These are phyloP conservation scores for Barbus barbus DNA, from an alignment of 2,113 vertebrate species.

Conservation along the genomic window DNA sequence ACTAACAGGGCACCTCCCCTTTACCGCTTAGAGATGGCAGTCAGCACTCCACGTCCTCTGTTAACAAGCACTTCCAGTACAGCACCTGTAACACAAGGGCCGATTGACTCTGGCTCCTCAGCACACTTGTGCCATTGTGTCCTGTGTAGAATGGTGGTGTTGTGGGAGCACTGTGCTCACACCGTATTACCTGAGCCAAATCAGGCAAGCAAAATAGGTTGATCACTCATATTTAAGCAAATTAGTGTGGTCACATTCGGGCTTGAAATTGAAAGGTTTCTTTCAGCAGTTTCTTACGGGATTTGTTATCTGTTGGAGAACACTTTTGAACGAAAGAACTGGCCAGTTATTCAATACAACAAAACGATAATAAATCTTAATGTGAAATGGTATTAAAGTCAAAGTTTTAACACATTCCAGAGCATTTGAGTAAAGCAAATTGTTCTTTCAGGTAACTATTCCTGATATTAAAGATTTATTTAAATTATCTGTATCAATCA, in stretches of 20 bases:
- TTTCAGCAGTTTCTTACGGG: constrained; percentile 27
- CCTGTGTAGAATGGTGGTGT: constrained; percentile 57
- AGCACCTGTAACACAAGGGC: constrained; percentile 40
- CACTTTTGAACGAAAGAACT: neutral
- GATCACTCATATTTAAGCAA: constrained; percentile 54
- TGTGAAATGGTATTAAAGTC: neutral
- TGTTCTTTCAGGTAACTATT: too few species aligned
- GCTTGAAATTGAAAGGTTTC: constrained; percentile 29
- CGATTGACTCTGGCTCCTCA: constrained; percentile 44
- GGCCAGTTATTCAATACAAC: neutral
- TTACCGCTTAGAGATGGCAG: constrained; percentile 9
- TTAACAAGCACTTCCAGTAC: neutral
- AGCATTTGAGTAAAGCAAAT: neutral
- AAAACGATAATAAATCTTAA: neutral
- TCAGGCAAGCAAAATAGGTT: constrained; percentile 55
- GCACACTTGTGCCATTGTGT: constrained; percentile 65
- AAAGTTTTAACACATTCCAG: neutral
- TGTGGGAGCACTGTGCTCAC: constrained; percentile 62
- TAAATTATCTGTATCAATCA: too few species aligned
- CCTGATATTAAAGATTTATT: neutral
- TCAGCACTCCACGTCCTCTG: constrained; percentile 8
- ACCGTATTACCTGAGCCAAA: constrained; percentile 36
- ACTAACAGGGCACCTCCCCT: neutral
- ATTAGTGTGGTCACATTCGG: constrained; percentile 47
- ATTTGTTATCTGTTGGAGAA: constrained; percentile 16